These are phyloP conservation scores for Rhinoderma darwinii DNA, from an alignment of 2,113 vertebrate genomes.

Conservation along the genomic window DNA sequence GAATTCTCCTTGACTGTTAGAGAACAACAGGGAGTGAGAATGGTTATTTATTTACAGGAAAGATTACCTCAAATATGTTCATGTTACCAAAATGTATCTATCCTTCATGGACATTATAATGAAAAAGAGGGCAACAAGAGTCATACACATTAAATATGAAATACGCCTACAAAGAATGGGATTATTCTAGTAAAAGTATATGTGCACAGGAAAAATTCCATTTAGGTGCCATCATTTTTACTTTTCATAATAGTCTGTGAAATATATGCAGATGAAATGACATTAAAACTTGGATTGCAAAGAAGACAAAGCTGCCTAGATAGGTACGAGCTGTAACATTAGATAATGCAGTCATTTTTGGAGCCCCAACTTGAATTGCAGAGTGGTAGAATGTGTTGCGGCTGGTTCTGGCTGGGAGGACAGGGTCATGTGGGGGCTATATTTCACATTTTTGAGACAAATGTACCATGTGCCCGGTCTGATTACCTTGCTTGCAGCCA, in stretches of 20 bases:
- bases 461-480: background rate
- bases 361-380: background rate
- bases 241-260: background rate
- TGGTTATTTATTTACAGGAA: background rate
- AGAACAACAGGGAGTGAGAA: no score
- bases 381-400: background rate
- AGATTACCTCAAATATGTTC: background rate
- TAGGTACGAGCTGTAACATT: background rate
- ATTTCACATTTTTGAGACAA: conserved; percentile 11
- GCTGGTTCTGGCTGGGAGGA: background rate
- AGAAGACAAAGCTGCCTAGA: background rate
- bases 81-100: background rate
- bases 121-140: background rate
- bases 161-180: background rate
- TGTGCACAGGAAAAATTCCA: background rate
- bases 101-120: background rate
- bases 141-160: background rate
- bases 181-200: background rate
- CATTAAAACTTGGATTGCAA: conserved; percentile 2
- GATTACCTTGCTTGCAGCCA: conserved; percentile 56
- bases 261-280: background rate
- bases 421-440: background rate
- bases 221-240: background rate
- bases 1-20: no score
- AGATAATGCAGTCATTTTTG: background rate